Base-by-base conservation (phyloP, 37 sponge, comb jelly and placozoan genomes). In the Axinella damicornis region DNA sequence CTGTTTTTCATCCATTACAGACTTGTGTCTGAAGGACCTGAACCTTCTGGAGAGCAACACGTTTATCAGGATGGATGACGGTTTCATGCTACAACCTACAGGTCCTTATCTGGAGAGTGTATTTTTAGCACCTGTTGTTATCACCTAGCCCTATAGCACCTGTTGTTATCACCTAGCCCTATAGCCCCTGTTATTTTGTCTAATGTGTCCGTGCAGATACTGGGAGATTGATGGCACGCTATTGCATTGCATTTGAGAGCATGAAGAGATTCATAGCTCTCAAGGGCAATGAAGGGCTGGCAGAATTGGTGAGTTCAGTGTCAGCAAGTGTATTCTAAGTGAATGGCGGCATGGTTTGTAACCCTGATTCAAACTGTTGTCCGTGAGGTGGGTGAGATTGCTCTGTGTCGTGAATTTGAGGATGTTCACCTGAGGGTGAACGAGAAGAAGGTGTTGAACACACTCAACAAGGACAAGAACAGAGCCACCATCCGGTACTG, bases 181-280 rank as follows among this genome's bases (percentile, higher is more conserved):
- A 4, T 46, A 9, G 46, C 9, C 46, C 46, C 46, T 46, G 9
- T 46, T 46, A 46, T 46, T 46, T 12, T 46, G 6, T 12, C 46
- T 12, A 4, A 4, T 46, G 46, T 46, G 9, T 9, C 9, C 69
- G 61, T 39, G 52, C 82, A 91, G 98, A 93, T 9, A 85, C 77
- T 39, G 99, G 99, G 37, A 39, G 91, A 1, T 66, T 99, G 74
- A 99, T 99, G 99, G 99, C 99, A 59, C 78, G 95, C 20, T 97
- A 93, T 79, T 99, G 88, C 84, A 88, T 99, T 19, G 91, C 96
- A 2, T 99, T 97, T 80, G 88, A 93, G 33, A 89, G 96, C 53
- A 97, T 95, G 93, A 93, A 93, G 78, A 85, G 73, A 41, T 95
- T 99, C 57, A 83, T 93, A 12, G 60, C 73, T 15, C 65, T 97